These are phyloP conservation scores for Aphelocoma coerulescens DNA, from an alignment of 2,113 vertebrate species.

Conservation along the genomic window DNA sequence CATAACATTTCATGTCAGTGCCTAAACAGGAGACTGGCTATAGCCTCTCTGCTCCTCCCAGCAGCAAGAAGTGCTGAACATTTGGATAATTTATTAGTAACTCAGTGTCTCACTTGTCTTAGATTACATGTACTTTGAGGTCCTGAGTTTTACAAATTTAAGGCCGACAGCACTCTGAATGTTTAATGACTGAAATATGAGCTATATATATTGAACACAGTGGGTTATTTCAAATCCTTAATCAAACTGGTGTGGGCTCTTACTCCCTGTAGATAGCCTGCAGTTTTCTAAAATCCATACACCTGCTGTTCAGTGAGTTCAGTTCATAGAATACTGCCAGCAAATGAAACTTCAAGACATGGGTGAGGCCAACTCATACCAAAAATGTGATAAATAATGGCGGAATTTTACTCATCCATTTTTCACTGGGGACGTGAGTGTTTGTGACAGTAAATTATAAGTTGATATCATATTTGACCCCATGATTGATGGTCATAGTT, in stretches of 20 bases:
- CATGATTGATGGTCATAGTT: background rate
- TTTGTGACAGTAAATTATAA: background rate
- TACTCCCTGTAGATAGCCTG: background rate
- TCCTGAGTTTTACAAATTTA: background rate
- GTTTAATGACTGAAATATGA: background rate
- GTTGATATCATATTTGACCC: background rate
- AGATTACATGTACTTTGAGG: background rate
- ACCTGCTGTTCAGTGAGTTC: background rate
- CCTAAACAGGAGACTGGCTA: background rate
- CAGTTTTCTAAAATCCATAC: background rate
- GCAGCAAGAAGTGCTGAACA: background rate
- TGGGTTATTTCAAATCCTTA: background rate
- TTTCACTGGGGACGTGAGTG: background rate
- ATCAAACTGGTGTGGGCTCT: background rate
- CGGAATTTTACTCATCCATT: background rate
- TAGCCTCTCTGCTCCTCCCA: background rate
- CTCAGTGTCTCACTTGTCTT: background rate
- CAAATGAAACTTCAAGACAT: background rate
- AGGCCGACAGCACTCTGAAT: background rate
- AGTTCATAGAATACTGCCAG: background rate
- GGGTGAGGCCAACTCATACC: background rate
- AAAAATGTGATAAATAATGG: background rate
- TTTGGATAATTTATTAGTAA: background rate
- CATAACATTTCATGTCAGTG: fast-evolving
- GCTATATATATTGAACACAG: background rate